Conservation (phyloP, 2,113 vertebrate genomes). For the Opisthocomus hoazin region DNA sequence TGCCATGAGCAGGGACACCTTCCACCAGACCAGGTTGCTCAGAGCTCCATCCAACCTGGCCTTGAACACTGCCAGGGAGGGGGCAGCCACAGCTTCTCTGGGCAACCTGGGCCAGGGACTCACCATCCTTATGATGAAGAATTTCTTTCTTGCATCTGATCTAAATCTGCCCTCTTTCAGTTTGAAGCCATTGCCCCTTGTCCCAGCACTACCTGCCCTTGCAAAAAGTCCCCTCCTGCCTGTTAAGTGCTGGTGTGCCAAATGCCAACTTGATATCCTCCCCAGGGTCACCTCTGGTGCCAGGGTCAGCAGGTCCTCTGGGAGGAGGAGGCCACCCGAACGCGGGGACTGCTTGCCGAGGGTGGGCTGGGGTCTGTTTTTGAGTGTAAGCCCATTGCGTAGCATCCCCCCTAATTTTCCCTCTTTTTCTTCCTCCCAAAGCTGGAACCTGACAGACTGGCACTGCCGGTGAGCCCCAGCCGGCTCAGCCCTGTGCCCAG, state of each 20-base stretch:
- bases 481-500: constrained; percentile 68
- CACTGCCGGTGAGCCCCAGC: constrained; percentile 77
- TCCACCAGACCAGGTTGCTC: too few relatives aligned
- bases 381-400: accelerated
- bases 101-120: too few relatives aligned
- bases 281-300: accelerated
- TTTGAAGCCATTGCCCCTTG: too few relatives aligned
- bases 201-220: too few relatives aligned
- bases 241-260: accelerated
- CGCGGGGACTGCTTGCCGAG: accelerated
- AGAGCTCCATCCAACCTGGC: too few relatives aligned
- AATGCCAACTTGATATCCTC: not conserved
- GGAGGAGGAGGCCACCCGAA: not conserved
- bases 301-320: not conserved
- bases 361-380: not conserved
- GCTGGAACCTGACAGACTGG: constrained; percentile 89
- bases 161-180: too few relatives aligned
- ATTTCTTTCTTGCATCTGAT: too few relatives aligned
- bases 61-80: too few relatives aligned
- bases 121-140: too few relatives aligned
- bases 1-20: too few relatives aligned
- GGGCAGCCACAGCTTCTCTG: too few relatives aligned
- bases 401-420: not conserved
- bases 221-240: too few relatives aligned
- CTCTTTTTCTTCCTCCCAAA: constrained; percentile 5